phyloP scores from a whole-genome alignment of 2,888 invertebrate genomes.

The Neoitamus cyanurus region DNA sequence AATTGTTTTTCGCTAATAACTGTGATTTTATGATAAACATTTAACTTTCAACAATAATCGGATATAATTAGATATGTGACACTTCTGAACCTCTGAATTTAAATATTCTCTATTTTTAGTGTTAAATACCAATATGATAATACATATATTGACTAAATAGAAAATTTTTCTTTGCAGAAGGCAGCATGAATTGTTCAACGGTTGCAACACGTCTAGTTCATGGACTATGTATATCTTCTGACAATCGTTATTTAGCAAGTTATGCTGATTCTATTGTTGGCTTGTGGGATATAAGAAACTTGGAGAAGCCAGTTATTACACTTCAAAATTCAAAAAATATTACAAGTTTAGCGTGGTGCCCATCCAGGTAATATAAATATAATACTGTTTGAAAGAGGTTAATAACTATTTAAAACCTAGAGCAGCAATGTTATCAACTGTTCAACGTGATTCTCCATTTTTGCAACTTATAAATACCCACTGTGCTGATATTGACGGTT shows the following conservation, averaged over 20 bases:
- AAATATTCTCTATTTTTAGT: too few relatives aligned
- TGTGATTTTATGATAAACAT: too few relatives aligned
- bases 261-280: constrained; percentile 83
- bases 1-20: too few relatives aligned
- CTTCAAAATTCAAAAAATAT: constrained; percentile 75
- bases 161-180: constrained; percentile 70
- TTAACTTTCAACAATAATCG: too few relatives aligned
- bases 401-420: constrained; percentile 51
- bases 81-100: too few relatives aligned
- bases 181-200: constrained; percentile 63
- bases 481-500: constrained; percentile 75
- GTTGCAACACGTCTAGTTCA: constrained; percentile 83
- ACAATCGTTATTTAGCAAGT: constrained; percentile 84
- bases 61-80: too few relatives aligned
- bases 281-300: constrained; percentile 89
- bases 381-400: background rate
- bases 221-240: constrained; percentile 83
- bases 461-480: constrained; percentile 89
- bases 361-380: constrained; percentile 72
- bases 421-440: constrained; percentile 81
- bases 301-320: constrained; percentile 84
- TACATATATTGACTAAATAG: background rate
- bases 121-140: background rate
- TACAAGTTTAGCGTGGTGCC: constrained; percentile 87
- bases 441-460: constrained; percentile 81